Evolutionary conservation across 2,113 vertebrate genomes (phyloP), one percentile per base, ranked within the genome.

Genomic region (Silurus asotus): DNA sequence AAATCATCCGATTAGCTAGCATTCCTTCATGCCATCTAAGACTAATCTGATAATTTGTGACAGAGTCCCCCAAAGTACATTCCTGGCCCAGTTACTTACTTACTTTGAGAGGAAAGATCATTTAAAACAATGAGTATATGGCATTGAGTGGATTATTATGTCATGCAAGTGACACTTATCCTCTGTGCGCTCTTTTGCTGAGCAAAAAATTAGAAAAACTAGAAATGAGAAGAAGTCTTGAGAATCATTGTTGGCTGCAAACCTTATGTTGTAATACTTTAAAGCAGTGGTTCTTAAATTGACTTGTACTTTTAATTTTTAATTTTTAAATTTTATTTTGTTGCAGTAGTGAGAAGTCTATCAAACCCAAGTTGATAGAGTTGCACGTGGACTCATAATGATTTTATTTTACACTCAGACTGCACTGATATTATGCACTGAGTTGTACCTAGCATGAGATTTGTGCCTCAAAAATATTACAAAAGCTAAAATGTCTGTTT

Each of bases 21-120:
- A 79, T 87, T 87, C 85, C 49, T 76, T 58, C n/a, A 28, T 80
- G 45, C 75, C 49, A 80, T 6, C 64, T 74, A 65, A 80, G 59
- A 14, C 9, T 81, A 53, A 49, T 55, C n/a, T 86, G n/a, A 62
- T 70, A 1, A 6, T 37, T 13, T 62, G 49, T 86, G 85, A 74
- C 67, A 53, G 15, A 25, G 5, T 53, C 78, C 19, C 28, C 28
- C 72, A 9, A 48, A n/a, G 1, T 10, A 61, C 64, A 80, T 86
- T 83, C 74, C 64, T 51, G 8, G 5, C 51, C 25, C 10, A 13
- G 7, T 20, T 19, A 14, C 84, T 55, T 62, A 56, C 56, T 11
- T 61, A 61, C 77, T 61, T 2, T 11, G 11, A 25, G 5, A 19
- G 20, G 4, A 8, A 79, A 45, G 25, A 51, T 64, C 45, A n/a